These are phyloP conservation scores for Herpetotheres cachinnans DNA, from an alignment of 2,113 vertebrate genomes.

Conservation along the genomic window DNA sequence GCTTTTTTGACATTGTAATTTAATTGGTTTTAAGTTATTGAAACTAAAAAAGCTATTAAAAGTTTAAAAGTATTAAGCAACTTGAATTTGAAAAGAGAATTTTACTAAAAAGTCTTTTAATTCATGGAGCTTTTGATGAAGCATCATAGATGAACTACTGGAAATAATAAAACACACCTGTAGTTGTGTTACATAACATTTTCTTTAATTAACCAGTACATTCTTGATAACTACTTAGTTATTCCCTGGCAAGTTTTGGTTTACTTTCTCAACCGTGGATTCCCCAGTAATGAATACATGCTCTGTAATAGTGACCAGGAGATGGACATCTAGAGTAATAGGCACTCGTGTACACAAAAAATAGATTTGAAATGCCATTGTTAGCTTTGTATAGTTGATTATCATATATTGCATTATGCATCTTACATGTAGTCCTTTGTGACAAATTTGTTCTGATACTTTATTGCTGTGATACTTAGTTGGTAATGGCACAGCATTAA, in stretches of 20 bases:
- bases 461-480: background rate
- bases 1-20: background rate
- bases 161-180: background rate
- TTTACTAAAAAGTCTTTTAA: background rate
- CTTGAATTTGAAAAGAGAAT: background rate
- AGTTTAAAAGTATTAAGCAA: background rate
- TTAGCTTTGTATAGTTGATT: slow-evolving; percentile 27
- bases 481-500: background rate
- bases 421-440: background rate
- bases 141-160: background rate
- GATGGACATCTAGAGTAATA: background rate
- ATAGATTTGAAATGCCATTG: background rate
- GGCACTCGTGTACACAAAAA: background rate
- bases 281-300: background rate
- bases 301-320: background rate
- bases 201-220: background rate
- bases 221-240: background rate
- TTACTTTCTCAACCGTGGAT: background rate
- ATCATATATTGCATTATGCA: background rate
- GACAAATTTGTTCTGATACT: background rate
- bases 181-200: background rate
- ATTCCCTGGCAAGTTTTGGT: background rate
- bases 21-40: background rate
- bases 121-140: background rate
- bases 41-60: background rate